Conservation (phyloP, 2,888 invertebrate genomes). For the Stramonita haemastoma region DNA sequence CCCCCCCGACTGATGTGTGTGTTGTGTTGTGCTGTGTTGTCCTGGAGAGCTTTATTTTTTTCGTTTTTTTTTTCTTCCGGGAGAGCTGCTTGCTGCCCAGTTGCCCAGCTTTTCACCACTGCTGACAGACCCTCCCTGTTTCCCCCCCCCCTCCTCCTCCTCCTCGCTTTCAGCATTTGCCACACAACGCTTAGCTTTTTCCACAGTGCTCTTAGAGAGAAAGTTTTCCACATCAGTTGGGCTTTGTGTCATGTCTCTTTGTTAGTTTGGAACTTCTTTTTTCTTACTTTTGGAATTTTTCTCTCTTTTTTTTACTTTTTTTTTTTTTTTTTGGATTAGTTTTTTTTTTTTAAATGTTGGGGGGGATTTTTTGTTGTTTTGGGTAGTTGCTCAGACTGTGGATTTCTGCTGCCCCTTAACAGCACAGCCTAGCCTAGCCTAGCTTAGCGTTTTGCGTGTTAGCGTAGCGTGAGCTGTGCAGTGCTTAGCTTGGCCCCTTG, state of each 20-base stretch:
- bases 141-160: constrained; percentile 28
- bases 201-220: neutral
- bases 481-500: constrained; percentile 2
- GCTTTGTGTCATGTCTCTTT: too few species aligned
- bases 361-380: too few species aligned
- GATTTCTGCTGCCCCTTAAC: neutral
- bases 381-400: too few species aligned
- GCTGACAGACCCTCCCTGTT: constrained; percentile 19
- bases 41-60: too few species aligned
- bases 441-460: neutral
- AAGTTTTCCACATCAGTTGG: too few species aligned
- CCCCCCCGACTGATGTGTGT: too few species aligned
- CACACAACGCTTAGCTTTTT: neutral
- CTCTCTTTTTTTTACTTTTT: neutral
- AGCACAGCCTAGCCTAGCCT: too few species aligned
- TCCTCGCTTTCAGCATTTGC: neutral
- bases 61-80: too few species aligned
- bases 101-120: constrained; percentile 33
- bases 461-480: neutral
- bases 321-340: constrained; percentile 33
- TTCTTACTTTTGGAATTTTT: neutral
- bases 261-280: too few species aligned
- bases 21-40: too few species aligned
- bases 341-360: neutral
- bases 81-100: constrained; percentile 51